Base-by-base conservation (phyloP, 2,888 invertebrate genomes). In the Mechanitis messenoides region DNA sequence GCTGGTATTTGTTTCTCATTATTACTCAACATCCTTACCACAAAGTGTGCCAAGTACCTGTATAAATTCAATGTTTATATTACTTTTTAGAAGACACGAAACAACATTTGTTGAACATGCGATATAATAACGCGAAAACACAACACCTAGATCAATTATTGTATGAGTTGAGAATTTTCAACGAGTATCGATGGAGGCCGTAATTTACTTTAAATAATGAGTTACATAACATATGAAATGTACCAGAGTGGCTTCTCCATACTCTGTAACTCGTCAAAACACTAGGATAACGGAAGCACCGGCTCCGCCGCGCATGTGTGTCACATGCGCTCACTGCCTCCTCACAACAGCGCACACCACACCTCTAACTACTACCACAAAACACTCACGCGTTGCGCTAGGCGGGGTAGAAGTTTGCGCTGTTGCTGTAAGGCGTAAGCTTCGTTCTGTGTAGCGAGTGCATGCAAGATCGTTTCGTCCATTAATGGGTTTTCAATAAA, bases 21-120 rank as follows among this genome's bases (percentile, higher is more conserved):
- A 56, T 54, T 45, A 63, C 55, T 62, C 46, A 54, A 20, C 12
- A 46, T 70, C 60, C 68, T 63, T 79, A 84, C 78, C 88, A 88
- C 88, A 88, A 77, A 87, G 87, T 88, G 89, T 89, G 88, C 80
- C 87, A 87, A 88, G 87, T 84, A 83, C 81, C 87, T 83, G 80
- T 78, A 79, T 82, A 73, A 68, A 67, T 75, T 75, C 73, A 81
- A 76, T 76, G 50, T 77, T 76, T 79, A 83, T 74, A 75, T 74
- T 79, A 80, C 76, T 77, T 79, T 78, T 83, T 81, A 79, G 74
- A 74, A 72, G 81, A 84, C 82, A 82, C 76, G 77, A 78, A 81
- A 86, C 84, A 87, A 84, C 83, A 87, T 79, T 79, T 80, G 77
- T 80, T 77, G 81, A 82, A 76, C 89, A 89, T 89, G 88, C 88